Conservation (phyloP, 2,888 invertebrate genomes). For the Phasia obesa region DNA sequence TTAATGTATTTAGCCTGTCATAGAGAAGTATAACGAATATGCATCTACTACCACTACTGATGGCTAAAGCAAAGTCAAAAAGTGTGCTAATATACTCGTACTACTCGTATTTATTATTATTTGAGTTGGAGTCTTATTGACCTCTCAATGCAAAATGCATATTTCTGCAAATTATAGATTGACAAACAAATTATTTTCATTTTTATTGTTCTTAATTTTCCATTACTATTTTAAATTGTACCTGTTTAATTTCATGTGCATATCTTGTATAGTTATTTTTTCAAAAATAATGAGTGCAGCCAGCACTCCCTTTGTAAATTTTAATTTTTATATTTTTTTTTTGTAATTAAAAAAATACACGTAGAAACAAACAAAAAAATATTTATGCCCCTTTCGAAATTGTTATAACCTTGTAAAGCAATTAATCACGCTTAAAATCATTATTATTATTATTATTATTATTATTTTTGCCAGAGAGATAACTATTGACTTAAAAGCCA, state of each 20-base stretch:
- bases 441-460: conserved; percentile 14
- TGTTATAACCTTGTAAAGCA: conserved; percentile 67
- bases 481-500: conserved; percentile 7
- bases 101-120: too few species aligned
- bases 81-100: too few species aligned
- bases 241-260: not conserved
- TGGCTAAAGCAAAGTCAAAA: too few species aligned
- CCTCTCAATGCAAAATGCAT: not conserved
- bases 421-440: conserved; percentile 64
- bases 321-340: not conserved
- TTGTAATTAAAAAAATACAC: conserved; percentile 25
- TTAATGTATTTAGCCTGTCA: too few species aligned
- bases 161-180: not conserved
- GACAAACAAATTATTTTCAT: not conserved
- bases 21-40: too few species aligned
- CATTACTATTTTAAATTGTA: not conserved
- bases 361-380: conserved; percentile 2
- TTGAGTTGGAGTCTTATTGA: too few species aligned
- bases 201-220: not conserved
- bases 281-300: conserved; percentile 58
- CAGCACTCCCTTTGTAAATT: conserved; percentile 56
- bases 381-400: conserved; percentile 69
- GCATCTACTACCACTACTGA: too few species aligned
- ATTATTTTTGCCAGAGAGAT: not conserved
- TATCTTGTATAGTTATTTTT: conserved; percentile 6